phyloP scores from a whole-genome alignment of 2,888 invertebrate genomes.

The Tetragonula carbonaria region DNA sequence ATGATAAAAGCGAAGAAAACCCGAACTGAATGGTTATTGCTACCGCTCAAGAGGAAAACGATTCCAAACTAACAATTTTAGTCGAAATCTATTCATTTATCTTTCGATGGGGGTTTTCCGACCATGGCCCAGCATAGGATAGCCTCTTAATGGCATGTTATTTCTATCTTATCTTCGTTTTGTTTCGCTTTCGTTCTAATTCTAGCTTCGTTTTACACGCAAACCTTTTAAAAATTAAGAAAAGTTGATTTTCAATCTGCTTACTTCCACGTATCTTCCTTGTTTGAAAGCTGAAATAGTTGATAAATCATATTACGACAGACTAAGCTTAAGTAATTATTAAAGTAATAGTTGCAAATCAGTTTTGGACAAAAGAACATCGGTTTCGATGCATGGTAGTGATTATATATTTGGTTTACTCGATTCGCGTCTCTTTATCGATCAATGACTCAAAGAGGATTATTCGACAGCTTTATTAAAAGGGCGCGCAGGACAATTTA shows the following conservation, averaged over 20 bases:
- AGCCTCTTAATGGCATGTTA: neutral
- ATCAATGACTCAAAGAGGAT: slow-evolving; percentile 29
- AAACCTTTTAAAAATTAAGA: neutral
- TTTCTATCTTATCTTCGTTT: neutral
- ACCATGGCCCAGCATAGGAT: neutral
- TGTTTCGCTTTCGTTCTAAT: neutral
- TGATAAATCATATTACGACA: neutral
- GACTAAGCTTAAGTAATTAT: neutral
- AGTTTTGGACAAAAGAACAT: neutral
- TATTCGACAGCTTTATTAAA: slow-evolving; percentile 32
- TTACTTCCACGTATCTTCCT: neutral
- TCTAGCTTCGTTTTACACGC: neutral
- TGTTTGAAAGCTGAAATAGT: neutral
- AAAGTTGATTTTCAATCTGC: neutral
- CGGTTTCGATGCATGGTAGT: neutral
- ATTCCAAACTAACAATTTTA: slow-evolving; percentile 37
- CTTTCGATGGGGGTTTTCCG: neutral
- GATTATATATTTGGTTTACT: slow-evolving; percentile 1
- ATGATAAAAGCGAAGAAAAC: slow-evolving; percentile 52
- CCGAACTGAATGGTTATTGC: slow-evolving; percentile 49
- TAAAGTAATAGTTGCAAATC: neutral
- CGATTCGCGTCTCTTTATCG: slow-evolving; percentile 19
- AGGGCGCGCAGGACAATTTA: slow-evolving; percentile 43
- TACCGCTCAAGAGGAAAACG: slow-evolving; percentile 35
- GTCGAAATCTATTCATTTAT: slow-evolving; percentile 8